These are phyloP conservation scores for Aleiodes testaceus DNA, from an alignment of 2,888 invertebrate genomes.

Conservation along the genomic window DNA sequence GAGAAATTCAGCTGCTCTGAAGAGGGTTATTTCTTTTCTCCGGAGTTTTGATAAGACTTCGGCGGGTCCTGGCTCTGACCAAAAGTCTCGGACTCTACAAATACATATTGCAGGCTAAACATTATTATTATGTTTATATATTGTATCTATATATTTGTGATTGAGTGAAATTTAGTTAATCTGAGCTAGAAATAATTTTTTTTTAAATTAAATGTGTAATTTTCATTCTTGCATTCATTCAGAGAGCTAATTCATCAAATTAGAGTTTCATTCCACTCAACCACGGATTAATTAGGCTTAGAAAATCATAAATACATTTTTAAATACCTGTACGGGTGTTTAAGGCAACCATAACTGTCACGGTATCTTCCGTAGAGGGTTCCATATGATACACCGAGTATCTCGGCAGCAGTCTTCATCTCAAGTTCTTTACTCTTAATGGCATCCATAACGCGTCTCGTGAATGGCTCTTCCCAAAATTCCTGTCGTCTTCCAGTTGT, in stretches of 20 bases:
- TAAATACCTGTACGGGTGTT: conserved; percentile 86
- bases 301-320: conserved; percentile 14
- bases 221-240: too few species aligned
- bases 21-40: conserved; percentile 82
- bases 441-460: conserved; percentile 90
- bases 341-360: conserved; percentile 91
- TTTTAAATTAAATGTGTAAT: too few species aligned
- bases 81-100: conserved; percentile 81
- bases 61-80: conserved; percentile 85
- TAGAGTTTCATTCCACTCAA: conserved; percentile 7
- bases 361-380: conserved; percentile 92
- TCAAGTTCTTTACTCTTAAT: conserved; percentile 92
- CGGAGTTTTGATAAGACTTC: conserved; percentile 83
- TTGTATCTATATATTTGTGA: background rate
- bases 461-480: conserved; percentile 95
- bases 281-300: conserved; percentile 4
- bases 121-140: conserved; percentile 15
- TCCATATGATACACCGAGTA: conserved; percentile 92
- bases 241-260: background rate
- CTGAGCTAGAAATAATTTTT: too few species aligned
- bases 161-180: conserved; percentile 5
- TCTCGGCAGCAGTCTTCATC: conserved; percentile 94
- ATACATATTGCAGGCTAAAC: conserved; percentile 23
- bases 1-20: conserved; percentile 83
- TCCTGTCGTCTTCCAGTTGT: conserved; percentile 90